Evolutionary conservation across 2,113 vertebrate genomes (phyloP), one percentile per base, ranked within the genome.

Genomic region (Leptobrachium leishanense): DNA sequence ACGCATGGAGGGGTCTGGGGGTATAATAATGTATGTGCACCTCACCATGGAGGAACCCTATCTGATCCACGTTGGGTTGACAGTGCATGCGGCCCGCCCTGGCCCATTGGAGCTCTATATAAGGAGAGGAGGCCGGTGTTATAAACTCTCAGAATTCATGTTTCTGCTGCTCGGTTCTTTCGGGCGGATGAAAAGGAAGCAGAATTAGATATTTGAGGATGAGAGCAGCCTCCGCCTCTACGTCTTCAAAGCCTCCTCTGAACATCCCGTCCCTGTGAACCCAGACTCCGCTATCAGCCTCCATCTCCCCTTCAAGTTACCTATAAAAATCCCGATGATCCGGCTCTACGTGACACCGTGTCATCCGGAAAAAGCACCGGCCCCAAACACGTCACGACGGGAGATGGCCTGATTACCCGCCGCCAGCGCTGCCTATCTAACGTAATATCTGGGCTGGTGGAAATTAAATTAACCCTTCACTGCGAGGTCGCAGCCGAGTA

Each of bases 211-310:
- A 46, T 46, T 8, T 20, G 62, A 64, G 20, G 62, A 31, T 5
- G n/a, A 7, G 6, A 3, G 44, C 44, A n/a, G n/a, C 10, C 62
- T 5, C 11, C 9, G 13, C 43, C 43, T 59, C 53, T 59, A 15
- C 5, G 5, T 68, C 75, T 70, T 70, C 66, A 62, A 70, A 70
- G 43, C 31, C n/a, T 41, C 68, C 75, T 62, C 42, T 39, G 43
- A 77, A 77, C 42, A 65, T 69, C 53, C 55, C 67, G 15, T 70
- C 42, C 68, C 64, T 69, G 68, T 77, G 66, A 69, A 44, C 66
- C 54, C 0, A 6, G 43, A 53, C 43, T 40, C 44, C 5, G 64
- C 66, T 12, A 15, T 57, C 40, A 20, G 10, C 53, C 44, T 12
- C 31, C 11, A 41, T 66, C 40, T 68, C 62, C n/a, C 44, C 62